Evolutionary conservation across 2,797 vertebrate genomes (phyloP), one percentile per base, ranked within the genome.

Genomic region (Melanotaenia pygmaea): DNA sequence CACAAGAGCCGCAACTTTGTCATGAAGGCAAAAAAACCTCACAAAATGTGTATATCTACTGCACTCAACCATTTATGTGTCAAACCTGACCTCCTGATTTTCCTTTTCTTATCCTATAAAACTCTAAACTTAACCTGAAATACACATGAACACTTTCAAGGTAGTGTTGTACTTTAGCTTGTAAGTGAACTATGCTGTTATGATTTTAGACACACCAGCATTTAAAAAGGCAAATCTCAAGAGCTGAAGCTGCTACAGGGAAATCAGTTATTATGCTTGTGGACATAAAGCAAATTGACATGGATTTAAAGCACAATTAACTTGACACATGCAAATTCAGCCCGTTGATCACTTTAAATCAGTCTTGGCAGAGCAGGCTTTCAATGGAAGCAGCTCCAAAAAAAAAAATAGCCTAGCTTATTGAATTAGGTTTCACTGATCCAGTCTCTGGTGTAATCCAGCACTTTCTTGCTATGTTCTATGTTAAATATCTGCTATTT

Each of bases 261-360:
- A 58, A 30, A 30, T 45, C 20, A 26, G 30, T 35, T 53, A 8
- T 43, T 38, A 28, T 40, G 37, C 26, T 13, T 30, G 16, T 20
- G 5, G 38, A 32, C 22, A 54, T 26, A 54, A 14, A 58, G 0
- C 45, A n/a, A 67, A 74, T 57, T 14, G 45, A 16, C 12, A 37
- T 8, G 20, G 50, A 18, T 32, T 66, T 32, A 50, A 32, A 43
- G 3, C 12, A 3, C 18, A 30, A n/a, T 24, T 3, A 12, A 47
- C 10, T 51, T 38, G 54, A 56, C n/a, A 64, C 47, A 34, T 58
- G 18, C 22, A 37, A 64, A 64, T 63, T 64, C 34, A 37, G 3
- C 14, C 28, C 54, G 18, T 20, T 57, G 28, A 58, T 67, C 37
- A 58, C 14, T 38, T 58, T 10, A 14, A 45, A 58, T 18, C 26